Conservation (phyloP, 2,113 vertebrate species). For the Tricholaema leucomelas region DNA sequence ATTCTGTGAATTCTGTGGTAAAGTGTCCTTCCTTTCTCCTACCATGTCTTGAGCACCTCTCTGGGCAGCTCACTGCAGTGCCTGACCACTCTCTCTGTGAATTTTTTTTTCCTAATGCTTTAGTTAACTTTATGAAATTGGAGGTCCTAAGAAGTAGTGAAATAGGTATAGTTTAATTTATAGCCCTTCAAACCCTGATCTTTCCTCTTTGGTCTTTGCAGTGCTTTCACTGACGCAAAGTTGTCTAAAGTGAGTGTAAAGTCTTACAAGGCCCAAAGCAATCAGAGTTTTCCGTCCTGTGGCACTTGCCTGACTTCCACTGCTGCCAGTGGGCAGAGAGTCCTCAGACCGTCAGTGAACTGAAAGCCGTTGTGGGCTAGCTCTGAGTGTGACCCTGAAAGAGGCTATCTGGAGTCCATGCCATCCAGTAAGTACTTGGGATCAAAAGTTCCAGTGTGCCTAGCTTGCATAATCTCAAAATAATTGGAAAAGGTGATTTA, state of each 20-base stretch:
- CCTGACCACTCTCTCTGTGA: no score
- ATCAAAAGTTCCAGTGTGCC: slow-evolving; percentile 31
- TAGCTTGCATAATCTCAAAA: slow-evolving; percentile 66
- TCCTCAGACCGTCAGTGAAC: neutral
- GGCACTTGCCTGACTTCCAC: neutral
- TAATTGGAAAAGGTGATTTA: slow-evolving; percentile 69
- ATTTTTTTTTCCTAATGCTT: no score
- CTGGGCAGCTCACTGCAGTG: no score
- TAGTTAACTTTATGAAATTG: neutral
- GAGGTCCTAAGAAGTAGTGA: neutral
- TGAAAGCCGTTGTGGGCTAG: neutral
- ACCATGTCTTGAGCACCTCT: no score
- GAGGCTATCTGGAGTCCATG: neutral
- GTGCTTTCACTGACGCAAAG: neutral
- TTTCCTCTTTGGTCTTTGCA: neutral
- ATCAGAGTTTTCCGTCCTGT: accelerated
- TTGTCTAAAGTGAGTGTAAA: neutral
- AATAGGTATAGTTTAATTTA: neutral
- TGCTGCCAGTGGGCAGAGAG: neutral
- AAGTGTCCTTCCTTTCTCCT: no score
- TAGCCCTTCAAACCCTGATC: neutral
- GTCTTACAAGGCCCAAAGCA: neutral
- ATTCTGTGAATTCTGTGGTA: no score
- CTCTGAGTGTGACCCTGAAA: neutral
- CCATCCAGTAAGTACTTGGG: slow-evolving; percentile 36